These are phyloP conservation scores for Caenorhabditis briggsae DNA, from an alignment of 1,140 invertebrate species.

Conservation along the genomic window DNA sequence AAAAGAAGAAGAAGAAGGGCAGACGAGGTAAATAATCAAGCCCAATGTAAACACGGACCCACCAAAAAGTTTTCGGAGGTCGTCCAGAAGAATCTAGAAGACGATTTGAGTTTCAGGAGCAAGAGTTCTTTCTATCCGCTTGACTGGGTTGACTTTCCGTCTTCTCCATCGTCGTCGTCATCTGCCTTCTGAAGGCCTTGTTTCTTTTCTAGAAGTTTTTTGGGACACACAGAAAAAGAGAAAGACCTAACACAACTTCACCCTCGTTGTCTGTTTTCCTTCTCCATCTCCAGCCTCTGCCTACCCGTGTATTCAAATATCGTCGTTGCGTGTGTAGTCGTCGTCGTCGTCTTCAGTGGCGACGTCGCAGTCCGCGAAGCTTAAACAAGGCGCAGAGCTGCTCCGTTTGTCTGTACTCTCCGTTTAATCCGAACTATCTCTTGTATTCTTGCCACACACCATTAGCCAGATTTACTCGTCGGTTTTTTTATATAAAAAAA, in stretches of 20 bases:
- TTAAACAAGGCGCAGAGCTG: conserved; percentile 47
- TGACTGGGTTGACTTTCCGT: conserved; percentile 29
- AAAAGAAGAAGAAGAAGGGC: not conserved
- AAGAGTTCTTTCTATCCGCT: conserved; percentile 22
- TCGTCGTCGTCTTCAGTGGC: not conserved
- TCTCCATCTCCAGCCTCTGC: conserved; percentile 10
- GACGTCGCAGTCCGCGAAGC: conserved; percentile 5
- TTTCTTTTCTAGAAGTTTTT: conserved; percentile 17
- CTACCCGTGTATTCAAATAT: conserved; percentile 43
- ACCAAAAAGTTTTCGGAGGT: not conserved
- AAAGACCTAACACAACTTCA: conserved; percentile 17
- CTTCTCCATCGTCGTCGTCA: conserved; percentile 14
- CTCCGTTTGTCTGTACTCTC: not conserved
- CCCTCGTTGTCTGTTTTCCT: conserved; percentile 33
- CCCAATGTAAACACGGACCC: not conserved
- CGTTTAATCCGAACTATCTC: not conserved
- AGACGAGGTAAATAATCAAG: conserved; percentile 49
- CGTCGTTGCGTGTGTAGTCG: conserved; percentile 35
- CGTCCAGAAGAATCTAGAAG: not conserved
- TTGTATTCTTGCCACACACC: not conserved
- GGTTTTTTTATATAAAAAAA: conserved; percentile 35
- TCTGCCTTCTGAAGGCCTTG: not conserved
- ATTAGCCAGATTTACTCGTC: conserved; percentile 52
- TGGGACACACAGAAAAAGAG: not conserved
- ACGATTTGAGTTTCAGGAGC: not conserved